These are phyloP conservation scores for Drosophila nigricruria DNA, from an alignment of 2,888 invertebrate genomes.

Conservation along the genomic window DNA sequence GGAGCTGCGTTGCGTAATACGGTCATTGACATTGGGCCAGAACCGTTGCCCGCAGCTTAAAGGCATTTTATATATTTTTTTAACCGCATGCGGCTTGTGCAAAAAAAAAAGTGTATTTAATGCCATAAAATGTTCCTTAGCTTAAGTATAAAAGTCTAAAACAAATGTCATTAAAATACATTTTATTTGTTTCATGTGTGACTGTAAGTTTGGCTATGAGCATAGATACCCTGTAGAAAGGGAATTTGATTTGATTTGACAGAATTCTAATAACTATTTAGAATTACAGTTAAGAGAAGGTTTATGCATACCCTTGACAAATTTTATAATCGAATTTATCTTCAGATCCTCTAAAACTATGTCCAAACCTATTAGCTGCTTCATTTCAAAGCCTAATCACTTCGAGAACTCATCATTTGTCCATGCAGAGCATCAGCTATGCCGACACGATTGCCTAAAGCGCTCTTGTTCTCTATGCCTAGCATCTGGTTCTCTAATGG, in stretches of 20 bases:
- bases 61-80: slow-evolving; percentile 34
- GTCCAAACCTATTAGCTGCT: neutral
- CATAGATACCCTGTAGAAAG: neutral
- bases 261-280: neutral
- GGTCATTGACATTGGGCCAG: slow-evolving; percentile 74
- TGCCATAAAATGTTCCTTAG: slow-evolving; percentile 9
- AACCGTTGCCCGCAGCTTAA: slow-evolving; percentile 51
- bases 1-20: slow-evolving; percentile 79
- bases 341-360: neutral
- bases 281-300: neutral
- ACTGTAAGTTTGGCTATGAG: neutral
- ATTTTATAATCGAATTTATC: neutral
- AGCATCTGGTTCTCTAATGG: slow-evolving; percentile 34
- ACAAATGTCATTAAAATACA: slow-evolving; percentile 25
- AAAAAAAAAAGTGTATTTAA: slow-evolving; percentile 33
- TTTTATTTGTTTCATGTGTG: slow-evolving; percentile 4
- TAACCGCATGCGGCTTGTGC: slow-evolving; percentile 31
- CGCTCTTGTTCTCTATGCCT: neutral
- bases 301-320: neutral
- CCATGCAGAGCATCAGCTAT: neutral
- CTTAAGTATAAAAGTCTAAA: slow-evolving; percentile 23
- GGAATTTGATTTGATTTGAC: neutral
- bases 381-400: neutral
- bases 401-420: neutral
- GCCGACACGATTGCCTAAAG: neutral